A percentile compares a stretch with the other conserved stretches of the same genome.
phyloP scores from a whole-genome alignment of 2,113 vertebrate species.

The Colius striatus region DNA sequence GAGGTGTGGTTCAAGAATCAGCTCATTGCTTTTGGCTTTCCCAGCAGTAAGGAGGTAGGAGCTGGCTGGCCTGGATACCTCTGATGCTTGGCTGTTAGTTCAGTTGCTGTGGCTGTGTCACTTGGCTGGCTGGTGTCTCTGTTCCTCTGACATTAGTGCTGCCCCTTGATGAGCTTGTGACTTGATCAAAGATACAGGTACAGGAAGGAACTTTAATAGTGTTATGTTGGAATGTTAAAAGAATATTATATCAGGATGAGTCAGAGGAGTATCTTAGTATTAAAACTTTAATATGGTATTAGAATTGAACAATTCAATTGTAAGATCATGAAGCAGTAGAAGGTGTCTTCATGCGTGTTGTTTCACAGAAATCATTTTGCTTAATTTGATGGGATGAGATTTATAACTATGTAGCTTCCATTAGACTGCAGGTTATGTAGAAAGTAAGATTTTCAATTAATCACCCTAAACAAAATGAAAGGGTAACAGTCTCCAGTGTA shows the following conservation, averaged over 20 bases:
- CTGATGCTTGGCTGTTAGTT: background rate
- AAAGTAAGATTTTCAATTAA: background rate
- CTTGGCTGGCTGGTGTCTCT: background rate
- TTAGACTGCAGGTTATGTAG: background rate
- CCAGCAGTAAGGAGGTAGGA: background rate
- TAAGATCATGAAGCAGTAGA: background rate
- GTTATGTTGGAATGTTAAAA: background rate
- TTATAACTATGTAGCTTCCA: background rate
- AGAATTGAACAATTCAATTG: background rate
- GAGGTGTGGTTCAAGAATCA: constrained; percentile 21
- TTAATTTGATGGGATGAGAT: background rate
- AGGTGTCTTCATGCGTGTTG: background rate
- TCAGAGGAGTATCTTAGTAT: background rate
- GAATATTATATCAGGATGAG: background rate
- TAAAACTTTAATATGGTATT: background rate
- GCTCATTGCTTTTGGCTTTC: constrained; percentile 3
- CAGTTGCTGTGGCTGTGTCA: background rate
- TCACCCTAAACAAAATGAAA: background rate
- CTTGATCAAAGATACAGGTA: background rate
- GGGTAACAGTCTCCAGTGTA: background rate
- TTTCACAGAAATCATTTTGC: background rate
- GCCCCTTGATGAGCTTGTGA: background rate
- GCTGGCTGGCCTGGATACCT: background rate
- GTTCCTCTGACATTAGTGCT: background rate
- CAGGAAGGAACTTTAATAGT: background rate